phyloP scores from a whole-genome alignment of 2,113 vertebrate genomes.

The Columba janthina region DNA sequence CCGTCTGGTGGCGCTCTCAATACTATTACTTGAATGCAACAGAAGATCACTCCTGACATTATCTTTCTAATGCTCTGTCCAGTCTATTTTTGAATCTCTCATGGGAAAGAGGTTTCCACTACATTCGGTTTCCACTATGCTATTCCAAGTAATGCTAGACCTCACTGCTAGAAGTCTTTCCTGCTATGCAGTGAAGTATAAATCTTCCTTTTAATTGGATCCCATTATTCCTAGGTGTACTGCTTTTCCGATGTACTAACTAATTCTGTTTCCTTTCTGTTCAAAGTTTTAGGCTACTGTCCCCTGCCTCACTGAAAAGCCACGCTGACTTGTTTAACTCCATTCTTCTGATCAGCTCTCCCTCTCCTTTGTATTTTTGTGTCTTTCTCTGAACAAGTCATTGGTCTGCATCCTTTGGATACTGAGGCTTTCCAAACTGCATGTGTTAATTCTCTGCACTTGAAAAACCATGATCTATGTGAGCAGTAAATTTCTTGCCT shows the following conservation, averaged over 20 bases:
- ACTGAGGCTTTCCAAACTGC: not conserved
- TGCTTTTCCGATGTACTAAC: not conserved
- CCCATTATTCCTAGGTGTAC: not conserved
- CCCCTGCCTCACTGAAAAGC: not conserved
- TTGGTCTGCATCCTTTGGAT: not conserved
- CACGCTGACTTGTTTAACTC: not conserved
- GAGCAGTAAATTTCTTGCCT: not conserved
- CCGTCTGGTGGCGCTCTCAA: not conserved
- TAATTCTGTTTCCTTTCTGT: not conserved
- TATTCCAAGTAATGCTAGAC: not conserved
- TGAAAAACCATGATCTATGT: not conserved
- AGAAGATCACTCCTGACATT: not conserved
- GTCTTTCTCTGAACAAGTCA: not conserved
- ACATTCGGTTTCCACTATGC: not conserved
- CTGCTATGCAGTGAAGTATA: not conserved
- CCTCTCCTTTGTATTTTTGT: not conserved
- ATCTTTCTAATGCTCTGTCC: not conserved
- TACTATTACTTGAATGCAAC: not conserved
- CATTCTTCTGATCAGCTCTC: not conserved
- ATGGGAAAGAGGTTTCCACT: not conserved
- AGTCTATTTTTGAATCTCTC: not conserved
- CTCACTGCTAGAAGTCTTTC: not conserved
- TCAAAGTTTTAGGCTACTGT: not conserved
- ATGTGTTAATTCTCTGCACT: rapidly evolving
- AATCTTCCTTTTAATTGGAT: not conserved